Base-by-base conservation (phyloP, 2,888 invertebrate genomes). In the Ectropis crepuscularia region DNA sequence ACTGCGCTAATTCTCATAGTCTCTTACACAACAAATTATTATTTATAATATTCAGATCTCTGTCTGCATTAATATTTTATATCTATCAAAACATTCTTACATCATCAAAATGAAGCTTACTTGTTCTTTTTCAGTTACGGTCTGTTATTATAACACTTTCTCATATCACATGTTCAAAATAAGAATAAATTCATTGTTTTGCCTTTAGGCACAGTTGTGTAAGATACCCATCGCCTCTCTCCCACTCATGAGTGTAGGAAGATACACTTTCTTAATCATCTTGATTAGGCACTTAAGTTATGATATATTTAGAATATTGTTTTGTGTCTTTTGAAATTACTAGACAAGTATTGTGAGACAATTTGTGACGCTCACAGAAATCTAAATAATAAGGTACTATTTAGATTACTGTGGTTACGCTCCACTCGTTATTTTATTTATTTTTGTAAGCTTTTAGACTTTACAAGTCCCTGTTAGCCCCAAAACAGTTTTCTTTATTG, bases 191-290 rank as follows among this genome's bases (percentile, higher is more conserved):
- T 53, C 61, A 50, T 70, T 61, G 64, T 58, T 53, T 61, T 61
- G 51, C 46, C 55, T 62, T 50, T 49, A 68, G 65, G 59, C 59
- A 57, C 36, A 16, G 63, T 67, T 70, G 66, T 66, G 68, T 59
- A 68, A 67, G 55, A 63, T 45, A 61, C 55, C 62, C 61, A 62
- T 60, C 60, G n/a, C 53, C 43, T 57, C 48, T 53, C 60, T 61
- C 64, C 60, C 64, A 60, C 64, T 60, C 60, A 37, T 51, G 50
- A 60, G 65, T 67, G 67, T 55, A 70, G 67, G 68, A 61, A 50
- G 67, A 70, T 65, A 64, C 60, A 66, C 59, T 70, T 70, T 66
- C 68, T 67, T 64, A 68, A 70, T 62, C 37, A 42, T 57, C 49
- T 12, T 53, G 37, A 60, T 57, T 67, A 63, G 51, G 28, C 41